A percentile compares a stretch with the other conserved stretches of the same genome.
Evolutionary conservation across 2,113 vertebrate genomes (phyloP).

Genomic region (Oryzias curvinotus): DNA sequence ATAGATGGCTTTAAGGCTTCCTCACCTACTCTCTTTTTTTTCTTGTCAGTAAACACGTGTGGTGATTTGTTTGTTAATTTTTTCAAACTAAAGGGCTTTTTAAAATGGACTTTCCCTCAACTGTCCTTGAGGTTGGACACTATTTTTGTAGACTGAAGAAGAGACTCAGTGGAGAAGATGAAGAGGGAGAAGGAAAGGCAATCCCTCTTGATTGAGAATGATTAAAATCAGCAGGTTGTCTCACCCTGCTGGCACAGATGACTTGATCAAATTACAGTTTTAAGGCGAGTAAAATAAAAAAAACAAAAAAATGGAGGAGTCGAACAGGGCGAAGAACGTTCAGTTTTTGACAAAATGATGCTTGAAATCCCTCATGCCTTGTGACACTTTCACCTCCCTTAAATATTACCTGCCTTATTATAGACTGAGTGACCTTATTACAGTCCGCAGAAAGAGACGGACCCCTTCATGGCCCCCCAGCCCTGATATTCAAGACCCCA

Average conservation of each 20-base stretch:
- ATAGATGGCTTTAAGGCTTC: slow-evolving; percentile 68
- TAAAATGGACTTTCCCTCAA: slow-evolving; percentile 54
- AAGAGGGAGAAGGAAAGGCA: slow-evolving; percentile 21
- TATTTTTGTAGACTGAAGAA: slow-evolving; percentile 47
- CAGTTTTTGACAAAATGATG: slow-evolving; percentile 54
- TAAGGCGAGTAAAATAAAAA: slow-evolving; percentile 48
- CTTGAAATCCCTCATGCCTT: slow-evolving; percentile 46
- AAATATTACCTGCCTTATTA: slow-evolving; percentile 62
- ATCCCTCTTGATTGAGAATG: slow-evolving; percentile 71
- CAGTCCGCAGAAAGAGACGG: slow-evolving; percentile 59
- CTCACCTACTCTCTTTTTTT: slow-evolving; percentile 65
- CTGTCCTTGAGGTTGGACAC: slow-evolving; percentile 73
- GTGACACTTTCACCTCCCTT: not conserved
- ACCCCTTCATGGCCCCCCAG: slow-evolving; percentile 47
- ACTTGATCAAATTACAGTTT: slow-evolving; percentile 66
- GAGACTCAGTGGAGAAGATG: not conserved
- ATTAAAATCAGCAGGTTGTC: slow-evolving; percentile 74
- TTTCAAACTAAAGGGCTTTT: slow-evolving; percentile 79
- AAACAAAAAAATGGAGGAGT: slow-evolving; percentile 12
- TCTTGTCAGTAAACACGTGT: slow-evolving; percentile 74
- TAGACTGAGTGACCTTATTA: slow-evolving; percentile 68
- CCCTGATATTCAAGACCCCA: slow-evolving; percentile 56
- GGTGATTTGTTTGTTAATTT: slow-evolving; percentile 57
- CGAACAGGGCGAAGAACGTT: slow-evolving; percentile 8
- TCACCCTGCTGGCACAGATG: slow-evolving; percentile 64